phyloP scores from a whole-genome alignment of 2,888 invertebrate species.

The Chrysolina americana region DNA sequence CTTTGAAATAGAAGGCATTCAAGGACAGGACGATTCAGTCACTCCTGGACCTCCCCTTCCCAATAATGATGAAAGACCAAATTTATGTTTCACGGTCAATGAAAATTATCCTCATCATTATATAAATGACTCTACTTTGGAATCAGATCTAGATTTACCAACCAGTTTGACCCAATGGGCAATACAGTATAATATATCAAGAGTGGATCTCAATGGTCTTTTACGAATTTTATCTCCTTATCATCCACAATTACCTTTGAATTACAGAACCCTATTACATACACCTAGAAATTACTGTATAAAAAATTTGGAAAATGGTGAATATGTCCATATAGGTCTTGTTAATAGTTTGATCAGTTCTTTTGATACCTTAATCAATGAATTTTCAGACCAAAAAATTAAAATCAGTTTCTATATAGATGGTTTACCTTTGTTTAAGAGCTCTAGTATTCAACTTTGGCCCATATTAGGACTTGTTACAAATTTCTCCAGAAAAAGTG shows the following conservation, averaged over 20 bases:
- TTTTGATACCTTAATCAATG: neutral
- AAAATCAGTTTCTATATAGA: slow-evolving; percentile 43
- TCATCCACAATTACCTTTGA: slow-evolving; percentile 42
- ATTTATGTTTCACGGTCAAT: neutral
- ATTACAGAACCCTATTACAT: slow-evolving; percentile 38
- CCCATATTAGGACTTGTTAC: slow-evolving; percentile 45
- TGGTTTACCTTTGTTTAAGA: slow-evolving; percentile 44
- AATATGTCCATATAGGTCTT: slow-evolving; percentile 39
- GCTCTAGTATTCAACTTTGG: slow-evolving; percentile 38
- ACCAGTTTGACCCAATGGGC: slow-evolving; percentile 25
- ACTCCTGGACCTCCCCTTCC: neutral
- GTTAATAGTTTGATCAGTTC: slow-evolving; percentile 29
- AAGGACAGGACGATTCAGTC: neutral
- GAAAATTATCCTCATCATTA: slow-evolving; percentile 8
- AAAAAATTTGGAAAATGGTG: slow-evolving; percentile 37
- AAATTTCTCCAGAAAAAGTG: slow-evolving; percentile 19
- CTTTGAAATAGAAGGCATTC: neutral
- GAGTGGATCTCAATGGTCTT: slow-evolving; percentile 32
- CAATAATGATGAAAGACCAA: slow-evolving; percentile 7
- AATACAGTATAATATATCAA: slow-evolving; percentile 21
- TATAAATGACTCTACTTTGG: slow-evolving; percentile 18
- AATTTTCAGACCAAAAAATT: neutral
- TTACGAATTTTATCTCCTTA: slow-evolving; percentile 41
- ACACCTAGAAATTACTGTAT: slow-evolving; percentile 29
- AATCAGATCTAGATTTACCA: slow-evolving; percentile 13